Conservation (phyloP, 2,797 vertebrate species). For the Urocyon cinereoargenteus region DNA sequence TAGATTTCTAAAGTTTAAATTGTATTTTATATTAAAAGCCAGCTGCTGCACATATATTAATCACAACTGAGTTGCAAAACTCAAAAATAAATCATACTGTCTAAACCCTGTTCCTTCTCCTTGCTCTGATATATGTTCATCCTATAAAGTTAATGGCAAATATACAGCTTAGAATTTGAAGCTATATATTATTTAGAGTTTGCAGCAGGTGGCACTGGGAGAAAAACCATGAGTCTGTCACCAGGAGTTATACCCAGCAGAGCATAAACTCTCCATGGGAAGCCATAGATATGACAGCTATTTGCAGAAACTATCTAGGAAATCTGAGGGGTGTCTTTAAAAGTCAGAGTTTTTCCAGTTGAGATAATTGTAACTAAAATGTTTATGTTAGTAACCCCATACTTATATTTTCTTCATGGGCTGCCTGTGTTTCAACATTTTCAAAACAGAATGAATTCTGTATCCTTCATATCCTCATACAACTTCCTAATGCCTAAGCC, state of each 20-base stretch:
- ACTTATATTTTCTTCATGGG: background rate
- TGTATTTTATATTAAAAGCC: slow-evolving; percentile 57
- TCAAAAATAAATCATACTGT: slow-evolving; percentile 20
- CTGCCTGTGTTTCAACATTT: background rate
- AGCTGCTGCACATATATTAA: background rate
- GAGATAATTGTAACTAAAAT: background rate
- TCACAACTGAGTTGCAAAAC: background rate
- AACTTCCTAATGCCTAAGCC: background rate
- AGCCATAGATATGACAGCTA: too few relatives aligned
- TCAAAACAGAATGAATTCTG: background rate
- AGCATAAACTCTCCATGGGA: background rate
- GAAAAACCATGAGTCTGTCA: background rate
- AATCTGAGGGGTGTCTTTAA: background rate
- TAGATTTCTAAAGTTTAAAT: slow-evolving; percentile 25
- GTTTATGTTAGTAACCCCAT: background rate
- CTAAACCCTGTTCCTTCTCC: background rate
- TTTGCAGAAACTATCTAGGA: background rate
- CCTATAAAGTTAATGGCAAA: background rate
- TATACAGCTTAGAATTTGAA: background rate
- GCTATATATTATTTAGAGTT: slow-evolving; percentile 16
- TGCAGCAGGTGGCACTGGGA: background rate
- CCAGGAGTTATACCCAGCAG: background rate
- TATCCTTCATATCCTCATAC: background rate
- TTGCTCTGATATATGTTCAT: background rate
- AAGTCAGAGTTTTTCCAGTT: background rate